Evolutionary conservation across 2,888 invertebrate species (phyloP).

Genomic region (Pterostichus madidus): DNA sequence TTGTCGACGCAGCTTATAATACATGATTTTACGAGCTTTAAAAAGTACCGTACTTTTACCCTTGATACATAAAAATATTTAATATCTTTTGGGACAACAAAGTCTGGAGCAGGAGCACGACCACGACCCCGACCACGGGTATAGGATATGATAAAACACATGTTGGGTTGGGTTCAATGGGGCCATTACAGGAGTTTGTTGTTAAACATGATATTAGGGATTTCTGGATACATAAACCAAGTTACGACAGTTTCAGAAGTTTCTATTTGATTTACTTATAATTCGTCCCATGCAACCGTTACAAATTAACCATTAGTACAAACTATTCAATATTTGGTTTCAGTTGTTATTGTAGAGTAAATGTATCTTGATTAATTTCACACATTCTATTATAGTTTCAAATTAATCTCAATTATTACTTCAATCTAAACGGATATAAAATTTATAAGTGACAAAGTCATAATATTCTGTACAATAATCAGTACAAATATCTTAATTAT

Average conservation of each 20-base stretch:
- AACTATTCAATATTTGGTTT: not conserved
- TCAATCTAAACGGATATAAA: too few relatives aligned
- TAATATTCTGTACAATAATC: too few relatives aligned
- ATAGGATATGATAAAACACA: not conserved
- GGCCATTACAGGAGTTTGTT: constrained; percentile 29
- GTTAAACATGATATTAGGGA: constrained; percentile 50
- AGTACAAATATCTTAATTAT: too few relatives aligned
- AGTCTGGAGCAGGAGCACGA: not conserved
- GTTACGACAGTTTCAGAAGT: constrained; percentile 48
- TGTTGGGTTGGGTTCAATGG: constrained; percentile 44
- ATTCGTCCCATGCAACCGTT: not conserved
- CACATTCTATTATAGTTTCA: too few relatives aligned
- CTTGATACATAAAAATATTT: constrained; percentile 37
- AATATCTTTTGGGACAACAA: constrained; percentile 28
- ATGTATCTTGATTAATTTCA: too few relatives aligned
- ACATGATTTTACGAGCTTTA: constrained; percentile 36
- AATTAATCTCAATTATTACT: too few relatives aligned
- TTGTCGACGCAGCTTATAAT: constrained; percentile 36
- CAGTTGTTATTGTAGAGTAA: not conserved
- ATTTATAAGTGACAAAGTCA: too few relatives aligned
- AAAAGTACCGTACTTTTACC: constrained; percentile 32
- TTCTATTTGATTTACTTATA: constrained; percentile 50
- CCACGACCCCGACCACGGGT: too few relatives aligned
- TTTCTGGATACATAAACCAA: constrained; percentile 34
- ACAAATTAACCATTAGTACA: constrained; percentile 12